Base-by-base conservation (phyloP, 2,797 vertebrate species). In the Malurus splendens region DNA sequence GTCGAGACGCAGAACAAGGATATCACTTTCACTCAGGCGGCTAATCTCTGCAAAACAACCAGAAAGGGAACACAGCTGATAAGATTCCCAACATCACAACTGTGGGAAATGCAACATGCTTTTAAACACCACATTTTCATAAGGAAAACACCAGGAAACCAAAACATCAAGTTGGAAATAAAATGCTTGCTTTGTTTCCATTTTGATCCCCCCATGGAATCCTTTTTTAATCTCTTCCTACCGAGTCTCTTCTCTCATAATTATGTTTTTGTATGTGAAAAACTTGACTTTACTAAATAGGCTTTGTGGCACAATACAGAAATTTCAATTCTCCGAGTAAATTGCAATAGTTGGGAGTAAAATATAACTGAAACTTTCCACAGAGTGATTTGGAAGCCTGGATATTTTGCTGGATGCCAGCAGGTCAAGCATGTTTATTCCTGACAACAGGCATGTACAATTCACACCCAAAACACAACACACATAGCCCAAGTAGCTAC, bases 1-100 rank as follows among this genome's bases (percentile, higher is more conserved):
- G 97, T 99, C 99, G 47, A 99, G 98, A 7, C 98, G 98, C 93
- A 99, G 97, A 87, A 99, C 96, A 28, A 98, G 97, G 94, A 99
- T 96, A 91, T 99, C 98, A 56, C 97, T 96, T 74, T 98, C 98
- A 94, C 94, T 95, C 90, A 99, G 96, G 87, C 50, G 94, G 68
- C 98, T 98, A 45, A 94, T 94, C 87, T 98, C 99, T 99, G 81
- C 77, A 96, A 81, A 84, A 73, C 55, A 95, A 73, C 87, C 80
- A 90, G 2, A 17, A 76, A 70, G 14, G 67, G 28, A 92, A 90
- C 27, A 5, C 20, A 90, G 64, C 28, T 23, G 55, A 1, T 78
- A 39, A 83, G 18, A n/a, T 4, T 24, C 41, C 25, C 39, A 18
- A 12, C 2, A 2, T 25, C 16, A 74, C 45, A 78, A 48, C 6